Evolutionary conservation across 2,113 vertebrate genomes (phyloP), one percentile per base, ranked within the genome.

Genomic region (Romanogobio albipinnatus): DNA sequence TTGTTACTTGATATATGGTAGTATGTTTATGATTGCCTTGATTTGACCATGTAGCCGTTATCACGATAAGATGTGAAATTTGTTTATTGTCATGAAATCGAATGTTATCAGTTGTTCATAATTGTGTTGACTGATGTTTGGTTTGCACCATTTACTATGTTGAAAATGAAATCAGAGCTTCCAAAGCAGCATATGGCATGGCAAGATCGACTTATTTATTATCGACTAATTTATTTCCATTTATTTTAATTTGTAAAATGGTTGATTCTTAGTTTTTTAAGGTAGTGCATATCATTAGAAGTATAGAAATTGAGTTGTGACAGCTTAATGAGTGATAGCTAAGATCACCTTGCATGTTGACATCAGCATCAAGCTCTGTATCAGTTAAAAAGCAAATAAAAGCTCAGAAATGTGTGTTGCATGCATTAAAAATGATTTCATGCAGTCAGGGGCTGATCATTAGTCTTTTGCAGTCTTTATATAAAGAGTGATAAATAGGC

Each of bases 121-220:
- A 33, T 49, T 58, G 53, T 66, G 26, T 66, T 58, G 59, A 68
- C 22, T 86, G 26, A 81, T 82, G 83, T 83, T 81, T 76, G 80
- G 68, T 86, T 84, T 82, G 74, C 85, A 76, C 47, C 58, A 68
- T 84, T 75, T 84, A 86, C 64, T 86, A 68, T 71, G 85, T 80
- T 84, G 15, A 62, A 87, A 83, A 66, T 49, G 64, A 78, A 86
- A 86, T 85, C 87, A 64, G 87, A 82, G 87, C 87, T 88, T 86
- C 87, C 82, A 85, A 74, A 68, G 47, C 74, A 64, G 82, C 78
- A 79, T 45, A 84, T 77, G 84, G 85, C 87, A 88, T 86, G 82
- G 64, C 81, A 81, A 39, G 76, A 68, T 59, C 81, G 22, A 45
- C 64, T 75, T 22, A 56, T 56, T 56, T 49, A 49, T 49, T 49